Evolutionary conservation across 2,888 invertebrate genomes (phyloP), one percentile per base, ranked within the genome.

Genomic region (Nasonia oneida): DNA sequence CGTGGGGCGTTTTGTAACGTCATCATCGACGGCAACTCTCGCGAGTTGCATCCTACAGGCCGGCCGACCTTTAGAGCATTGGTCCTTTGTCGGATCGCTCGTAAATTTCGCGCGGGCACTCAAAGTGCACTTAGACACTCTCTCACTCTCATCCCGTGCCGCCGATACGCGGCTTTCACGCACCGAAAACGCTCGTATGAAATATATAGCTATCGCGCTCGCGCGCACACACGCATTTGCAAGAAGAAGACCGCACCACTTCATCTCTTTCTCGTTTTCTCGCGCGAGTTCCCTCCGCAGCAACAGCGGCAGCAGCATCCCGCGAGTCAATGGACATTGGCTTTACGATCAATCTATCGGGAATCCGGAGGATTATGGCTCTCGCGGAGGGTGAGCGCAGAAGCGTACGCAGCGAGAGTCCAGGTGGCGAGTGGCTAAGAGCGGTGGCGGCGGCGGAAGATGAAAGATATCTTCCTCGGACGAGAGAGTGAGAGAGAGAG

Each of bases 291-390:
- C 1, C 29, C 6, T 4, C 23, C n/a, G 57, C 57, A n/a, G 61
- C 39, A 67, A 0, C 64, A 67, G 29, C 39, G 37, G 50, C 74
- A 79, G 50, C 64, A 29, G 29, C 29, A 29, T 29, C 33, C 78
- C 73, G 70, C 76, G 86, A 88, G 87, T 88, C 88, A 87, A 90
- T 88, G 88, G 89, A 88, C 86, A 85, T 88, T 84, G 89, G 81
- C 88, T 90, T 90, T 89, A 90, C 89, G 89, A 90, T 89, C 89
- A 88, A 90, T 90, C 90, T 88, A 89, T 90, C 80, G 88, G 86
- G 88, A 88, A 88, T 88, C 86, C 88, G 83, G 74, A 76, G 87
- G 87, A 88, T 88, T 87, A 88, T 85, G 80, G 79, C 79, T 78
- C 70, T 15, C 33, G 47, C 37, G 70, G 86, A 39, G 80, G 81